These are phyloP conservation scores for Drosophila bunnanda DNA, from an alignment of 2,888 invertebrate species.

Conservation along the genomic window DNA sequence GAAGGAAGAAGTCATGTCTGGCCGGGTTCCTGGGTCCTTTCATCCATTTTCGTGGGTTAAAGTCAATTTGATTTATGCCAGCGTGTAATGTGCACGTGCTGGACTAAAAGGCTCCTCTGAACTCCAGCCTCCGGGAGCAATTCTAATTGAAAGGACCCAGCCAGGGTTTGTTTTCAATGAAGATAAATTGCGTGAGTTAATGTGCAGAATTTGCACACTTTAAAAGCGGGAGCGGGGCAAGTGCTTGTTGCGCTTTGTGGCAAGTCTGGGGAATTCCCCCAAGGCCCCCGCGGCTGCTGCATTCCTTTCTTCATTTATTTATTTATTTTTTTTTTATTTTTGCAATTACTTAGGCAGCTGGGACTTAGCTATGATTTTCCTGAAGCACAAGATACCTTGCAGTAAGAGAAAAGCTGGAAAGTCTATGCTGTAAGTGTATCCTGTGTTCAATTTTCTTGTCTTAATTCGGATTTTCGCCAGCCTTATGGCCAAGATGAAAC, in stretches of 20 bases:
- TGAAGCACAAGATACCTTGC: not conserved
- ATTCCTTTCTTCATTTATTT: not conserved
- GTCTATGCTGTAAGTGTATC: not conserved
- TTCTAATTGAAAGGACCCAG: conserved; percentile 57
- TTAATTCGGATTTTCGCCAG: not conserved
- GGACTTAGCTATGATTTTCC: not conserved
- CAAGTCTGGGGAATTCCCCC: conserved; percentile 42
- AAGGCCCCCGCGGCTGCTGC: not conserved
- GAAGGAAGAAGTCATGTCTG: conserved; percentile 13
- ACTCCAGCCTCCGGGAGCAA: not conserved
- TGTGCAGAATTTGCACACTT: conserved; percentile 28
- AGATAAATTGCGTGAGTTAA: conserved; percentile 60
- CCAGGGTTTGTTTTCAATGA: conserved; percentile 49
- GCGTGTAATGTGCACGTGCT: conserved; percentile 41
- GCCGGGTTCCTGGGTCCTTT: conserved; percentile 43
- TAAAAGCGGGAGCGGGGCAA: not conserved
- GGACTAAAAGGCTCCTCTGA: conserved; percentile 2
- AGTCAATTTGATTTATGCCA: conserved; percentile 60
- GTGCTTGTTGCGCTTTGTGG: conserved; percentile 12
- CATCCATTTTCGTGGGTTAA: conserved; percentile 37
- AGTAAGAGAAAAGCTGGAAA: not conserved
- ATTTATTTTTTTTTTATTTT: not conserved
- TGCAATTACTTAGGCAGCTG: not conserved
- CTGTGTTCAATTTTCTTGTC: not conserved
- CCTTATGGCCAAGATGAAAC: not conserved